Evolutionary conservation across 2,888 invertebrate genomes (phyloP), one percentile per base, ranked within the genome.

Genomic region (Xestobium rufovillosum): DNA sequence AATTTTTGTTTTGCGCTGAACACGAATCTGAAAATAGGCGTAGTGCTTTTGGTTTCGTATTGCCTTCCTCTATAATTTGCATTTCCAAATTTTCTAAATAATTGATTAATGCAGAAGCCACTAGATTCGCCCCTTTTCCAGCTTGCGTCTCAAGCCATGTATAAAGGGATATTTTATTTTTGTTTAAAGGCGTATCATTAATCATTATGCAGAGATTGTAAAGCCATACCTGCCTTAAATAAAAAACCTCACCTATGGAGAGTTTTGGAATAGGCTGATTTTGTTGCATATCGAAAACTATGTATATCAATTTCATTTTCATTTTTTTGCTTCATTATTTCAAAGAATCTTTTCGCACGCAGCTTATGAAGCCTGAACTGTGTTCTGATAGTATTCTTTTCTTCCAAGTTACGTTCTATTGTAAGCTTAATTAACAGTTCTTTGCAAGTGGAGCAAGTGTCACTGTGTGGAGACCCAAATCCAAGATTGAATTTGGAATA

Each of bases 1-100:
- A 19, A 19, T 19, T 19, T 10, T 28, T 28, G 6, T 28, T 28
- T 10, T 28, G 28, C 6, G n/a, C n/a, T 6, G 13, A 13, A 15
- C 31, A 31, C 6, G 31, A 31, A 13, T 31, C 31, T 6, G 31
- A 31, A 31, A 31, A 31, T 14, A 31, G 14, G 13, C 13, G 13
- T 10, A 31, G 14, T 8, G 10, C 8, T n/a, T n/a, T n/a, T 9
- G 14, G 9, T 9, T 31, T 6, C 6, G 6, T 14, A 8, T 31
- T 31, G 6, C 15, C 31, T 31, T 31, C 31, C 4, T 15, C 31
- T 4, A 6, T 6, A 9, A 31, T 13, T 15, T 8, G 10, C 4
- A 4, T 31, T 31, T 31, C 31, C 10, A 31, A 10, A 4, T 31
- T 4, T 6, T 14, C 14, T 6, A 31, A 4, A 15, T 14, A 31